A percentile compares a stretch with the other conserved stretches of the same genome.
Evolutionary conservation across 1,140 invertebrate species (phyloP).

Genomic region (Pachypsylla venusta): DNA sequence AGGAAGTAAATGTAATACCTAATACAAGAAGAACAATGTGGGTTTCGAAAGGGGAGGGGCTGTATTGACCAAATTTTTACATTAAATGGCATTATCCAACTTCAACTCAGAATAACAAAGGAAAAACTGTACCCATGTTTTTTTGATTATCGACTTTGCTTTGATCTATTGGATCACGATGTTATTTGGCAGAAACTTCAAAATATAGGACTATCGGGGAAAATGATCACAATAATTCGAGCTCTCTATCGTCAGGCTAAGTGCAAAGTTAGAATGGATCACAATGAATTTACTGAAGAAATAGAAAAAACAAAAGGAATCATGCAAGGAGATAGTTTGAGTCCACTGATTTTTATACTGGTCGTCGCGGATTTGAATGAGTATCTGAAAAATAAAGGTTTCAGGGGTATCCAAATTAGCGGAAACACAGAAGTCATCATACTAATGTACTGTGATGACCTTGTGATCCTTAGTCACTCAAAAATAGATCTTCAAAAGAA

Average conservation of each 20-base stretch:
- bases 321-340: conserved; percentile 20
- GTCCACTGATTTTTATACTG: conserved; percentile 18
- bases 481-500: conserved; percentile 9
- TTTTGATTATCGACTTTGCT: conserved; percentile 23
- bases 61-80: not conserved
- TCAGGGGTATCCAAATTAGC: not conserved
- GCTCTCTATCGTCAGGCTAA: conserved; percentile 20
- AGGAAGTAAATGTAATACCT: not conserved
- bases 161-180: conserved; percentile 21
- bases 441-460: conserved; percentile 22
- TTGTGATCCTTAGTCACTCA: conserved; percentile 14
- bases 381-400: not conserved
- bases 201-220: conserved; percentile 20
- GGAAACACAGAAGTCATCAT: conserved; percentile 11
- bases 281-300: no score
- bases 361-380: conserved; percentile 19
- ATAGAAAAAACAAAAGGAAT: conserved; percentile 21
- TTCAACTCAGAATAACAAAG: not conserved
- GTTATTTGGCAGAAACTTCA: conserved; percentile 21
- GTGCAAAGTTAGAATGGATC: conserved; percentile 15
- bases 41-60: not conserved
- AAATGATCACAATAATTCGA: conserved; percentile 20
- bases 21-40: not conserved
- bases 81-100: not conserved
- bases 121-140: conserved; percentile 19